phyloP scores from a whole-genome alignment of 2,888 invertebrate genomes.

The Phlogophora meticulosa region DNA sequence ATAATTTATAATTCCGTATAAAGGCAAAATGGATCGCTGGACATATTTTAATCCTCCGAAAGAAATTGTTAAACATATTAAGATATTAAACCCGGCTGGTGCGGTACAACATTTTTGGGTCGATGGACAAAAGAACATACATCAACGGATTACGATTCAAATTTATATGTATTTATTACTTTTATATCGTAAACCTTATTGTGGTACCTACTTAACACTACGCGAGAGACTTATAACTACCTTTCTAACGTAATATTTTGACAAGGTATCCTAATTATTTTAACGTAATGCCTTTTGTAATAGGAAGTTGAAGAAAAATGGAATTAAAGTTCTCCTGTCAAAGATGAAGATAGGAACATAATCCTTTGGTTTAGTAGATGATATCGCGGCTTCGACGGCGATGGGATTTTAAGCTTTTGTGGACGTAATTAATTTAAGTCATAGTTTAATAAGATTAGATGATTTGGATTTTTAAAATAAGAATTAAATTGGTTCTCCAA shows the following conservation, averaged over 20 bases:
- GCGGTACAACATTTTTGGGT: slow-evolving; percentile 76
- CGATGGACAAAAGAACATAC: slow-evolving; percentile 81
- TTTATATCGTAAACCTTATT: slow-evolving; percentile 80
- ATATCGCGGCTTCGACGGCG: slow-evolving; percentile 65
- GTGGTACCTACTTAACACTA: slow-evolving; percentile 83
- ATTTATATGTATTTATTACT: slow-evolving; percentile 84
- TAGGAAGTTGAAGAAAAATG: slow-evolving; percentile 71
- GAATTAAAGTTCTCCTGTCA: slow-evolving; percentile 71
- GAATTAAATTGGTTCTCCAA: too few relatives aligned
- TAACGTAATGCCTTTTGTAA: slow-evolving; percentile 84
- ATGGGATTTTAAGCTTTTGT: slow-evolving; percentile 67
- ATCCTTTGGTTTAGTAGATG: slow-evolving; percentile 76
- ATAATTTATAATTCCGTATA: slow-evolving; percentile 59
- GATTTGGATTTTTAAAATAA: slow-evolving; percentile 4
- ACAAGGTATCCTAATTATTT: slow-evolving; percentile 88
- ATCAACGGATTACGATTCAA: slow-evolving; percentile 88
- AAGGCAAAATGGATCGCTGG: slow-evolving; percentile 64
- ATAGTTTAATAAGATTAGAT: slow-evolving; percentile 68
- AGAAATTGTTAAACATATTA: slow-evolving; percentile 84
- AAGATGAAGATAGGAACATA: slow-evolving; percentile 69
- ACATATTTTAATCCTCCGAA: slow-evolving; percentile 76
- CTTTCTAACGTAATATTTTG: slow-evolving; percentile 85
- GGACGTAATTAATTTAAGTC: slow-evolving; percentile 71
- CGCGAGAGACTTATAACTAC: slow-evolving; percentile 77
- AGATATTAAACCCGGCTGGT: slow-evolving; percentile 81